These are phyloP conservation scores for Acrossocheilus fasciatus DNA, from an alignment of 2,797 vertebrate genomes.

Conservation along the genomic window DNA sequence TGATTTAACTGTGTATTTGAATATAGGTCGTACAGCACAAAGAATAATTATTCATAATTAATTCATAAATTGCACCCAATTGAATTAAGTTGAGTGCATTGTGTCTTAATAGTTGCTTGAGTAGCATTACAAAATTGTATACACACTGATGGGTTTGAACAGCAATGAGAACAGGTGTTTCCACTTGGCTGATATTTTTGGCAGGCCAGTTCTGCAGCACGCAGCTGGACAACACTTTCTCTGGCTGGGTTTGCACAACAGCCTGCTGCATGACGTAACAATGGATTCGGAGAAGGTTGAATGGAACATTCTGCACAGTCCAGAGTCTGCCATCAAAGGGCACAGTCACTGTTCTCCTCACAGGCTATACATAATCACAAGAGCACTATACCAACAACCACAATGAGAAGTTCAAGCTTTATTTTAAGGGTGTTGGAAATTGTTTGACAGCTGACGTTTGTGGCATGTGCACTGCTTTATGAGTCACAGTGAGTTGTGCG, in stretches of 20 bases:
- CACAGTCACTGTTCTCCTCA: not conserved
- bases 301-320: slow-evolving; percentile 39
- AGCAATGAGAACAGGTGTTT: not conserved
- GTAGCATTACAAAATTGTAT: not conserved
- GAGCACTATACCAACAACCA: not conserved
- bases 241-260: not conserved
- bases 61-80: not conserved
- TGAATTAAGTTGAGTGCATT: not conserved
- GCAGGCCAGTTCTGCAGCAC: not conserved
- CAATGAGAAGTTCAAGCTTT: not conserved
- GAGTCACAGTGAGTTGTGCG: not conserved
- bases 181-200: not conserved
- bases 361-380: not conserved
- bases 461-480: not conserved
- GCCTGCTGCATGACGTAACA: not conserved
- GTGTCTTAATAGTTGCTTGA: not conserved
- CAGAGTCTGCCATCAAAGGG: slow-evolving; percentile 11
- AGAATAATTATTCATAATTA: not conserved
- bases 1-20: not conserved
- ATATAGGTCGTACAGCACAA: not conserved
- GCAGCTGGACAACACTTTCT: not conserved
- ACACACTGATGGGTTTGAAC: not conserved
- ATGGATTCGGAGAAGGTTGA: slow-evolving; percentile 5
- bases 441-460: not conserved
- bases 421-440: slow-evolving; percentile 12